A percentile compares a stretch with the other conserved stretches of the same genome.
These are phyloP conservation scores for Tetramorium simillimum DNA, from an alignment of 1,140 invertebrate species.

Conservation along the genomic window DNA sequence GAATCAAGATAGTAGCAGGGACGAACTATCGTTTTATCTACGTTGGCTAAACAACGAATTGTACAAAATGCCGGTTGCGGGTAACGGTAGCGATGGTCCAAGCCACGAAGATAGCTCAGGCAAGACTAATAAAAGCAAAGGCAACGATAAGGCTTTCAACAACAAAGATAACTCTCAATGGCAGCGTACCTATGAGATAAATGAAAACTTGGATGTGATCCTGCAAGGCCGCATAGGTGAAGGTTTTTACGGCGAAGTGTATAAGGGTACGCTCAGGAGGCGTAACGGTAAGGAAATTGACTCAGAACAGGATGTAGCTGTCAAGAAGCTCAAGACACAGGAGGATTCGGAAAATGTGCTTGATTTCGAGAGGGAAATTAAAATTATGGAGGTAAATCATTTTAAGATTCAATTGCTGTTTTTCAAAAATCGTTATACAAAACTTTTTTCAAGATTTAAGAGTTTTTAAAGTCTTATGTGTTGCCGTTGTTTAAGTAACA, in stretches of 20 bases:
- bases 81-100: background rate
- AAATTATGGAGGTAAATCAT: conserved; percentile 90
- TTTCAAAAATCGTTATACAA: background rate
- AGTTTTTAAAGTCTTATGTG: background rate
- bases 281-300: conserved; percentile 80
- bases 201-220: conserved; percentile 86
- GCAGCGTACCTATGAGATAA: conserved; percentile 81
- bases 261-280: conserved; percentile 87
- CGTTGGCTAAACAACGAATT: background rate
- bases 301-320: conserved; percentile 87
- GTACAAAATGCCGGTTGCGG: background rate
- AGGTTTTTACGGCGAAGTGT: conserved; percentile 91
- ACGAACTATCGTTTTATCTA: conserved; percentile 29
- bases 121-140: conserved; percentile 10
- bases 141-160: conserved; percentile 25
- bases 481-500: background rate
- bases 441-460: too few species aligned
- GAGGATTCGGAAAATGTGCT: conserved; percentile 80
- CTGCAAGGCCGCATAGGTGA: conserved; percentile 88
- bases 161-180: conserved; percentile 72
- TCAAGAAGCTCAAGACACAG: conserved; percentile 89
- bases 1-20: conserved; percentile 23
- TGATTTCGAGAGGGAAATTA: conserved; percentile 91
- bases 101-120: background rate
- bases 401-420: background rate